phyloP scores from a whole-genome alignment of 2,888 invertebrate genomes.

The Phalera bucephala region DNA sequence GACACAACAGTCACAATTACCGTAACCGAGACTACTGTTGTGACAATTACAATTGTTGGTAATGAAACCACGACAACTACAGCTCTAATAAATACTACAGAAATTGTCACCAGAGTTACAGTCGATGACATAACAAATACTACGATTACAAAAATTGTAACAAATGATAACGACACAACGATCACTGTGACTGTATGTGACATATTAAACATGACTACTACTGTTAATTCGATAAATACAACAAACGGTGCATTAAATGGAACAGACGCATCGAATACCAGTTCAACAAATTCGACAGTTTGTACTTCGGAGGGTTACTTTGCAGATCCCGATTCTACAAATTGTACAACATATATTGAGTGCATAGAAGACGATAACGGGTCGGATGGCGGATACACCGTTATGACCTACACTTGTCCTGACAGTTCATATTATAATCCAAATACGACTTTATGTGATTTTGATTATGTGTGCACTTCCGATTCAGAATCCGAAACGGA shows the following conservation, averaged over 20 bases:
- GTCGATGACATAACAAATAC: constrained; percentile 9
- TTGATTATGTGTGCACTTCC: constrained; percentile 14
- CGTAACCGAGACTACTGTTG: constrained; percentile 19
- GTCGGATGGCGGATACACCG: constrained; percentile 7
- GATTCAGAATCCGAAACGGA: not conserved
- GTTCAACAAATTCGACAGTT: not conserved
- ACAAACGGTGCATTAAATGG: constrained; percentile 5
- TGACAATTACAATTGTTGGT: constrained; percentile 13
- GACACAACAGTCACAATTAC: constrained; percentile 15
- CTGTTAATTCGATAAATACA: constrained; percentile 12
- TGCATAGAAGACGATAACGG: constrained; percentile 11
- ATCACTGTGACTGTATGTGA: constrained; percentile 5
- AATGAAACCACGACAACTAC: constrained; percentile 15
- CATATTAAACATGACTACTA: constrained; percentile 13
- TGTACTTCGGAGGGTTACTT: not conserved
- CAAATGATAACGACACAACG: constrained; percentile 13
- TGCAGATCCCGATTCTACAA: not conserved
- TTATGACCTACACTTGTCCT: constrained; percentile 11
- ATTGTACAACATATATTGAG: constrained; percentile 3
- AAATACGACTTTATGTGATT: constrained; percentile 19
- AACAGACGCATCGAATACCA: constrained; percentile 1
- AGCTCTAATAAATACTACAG: constrained; percentile 23
- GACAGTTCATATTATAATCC: constrained; percentile 15
- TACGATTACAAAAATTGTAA: constrained; percentile 2
- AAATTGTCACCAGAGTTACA: constrained; percentile 20